Percentiles rank a stretch among this genome's conserved stretches.
Evolutionary conservation across 2,113 vertebrate genomes (phyloP).

Genomic region (Nothocercus nigrocapillus): DNA sequence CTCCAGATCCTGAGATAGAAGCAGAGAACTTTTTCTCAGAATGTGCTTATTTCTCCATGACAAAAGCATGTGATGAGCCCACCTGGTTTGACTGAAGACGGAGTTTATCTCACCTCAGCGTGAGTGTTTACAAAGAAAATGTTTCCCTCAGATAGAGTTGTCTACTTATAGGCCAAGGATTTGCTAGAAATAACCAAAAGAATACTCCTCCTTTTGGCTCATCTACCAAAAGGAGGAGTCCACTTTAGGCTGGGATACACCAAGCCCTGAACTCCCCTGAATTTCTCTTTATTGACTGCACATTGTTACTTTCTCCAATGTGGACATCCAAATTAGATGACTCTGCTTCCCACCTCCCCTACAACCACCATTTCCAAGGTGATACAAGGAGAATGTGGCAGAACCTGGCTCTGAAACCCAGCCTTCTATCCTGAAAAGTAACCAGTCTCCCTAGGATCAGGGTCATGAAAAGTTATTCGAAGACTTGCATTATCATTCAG

Average conservation of each 20-base stretch:
- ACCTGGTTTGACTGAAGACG: not conserved
- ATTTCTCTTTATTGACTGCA: not conserved
- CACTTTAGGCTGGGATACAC: not conserved
- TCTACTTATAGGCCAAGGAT: not conserved
- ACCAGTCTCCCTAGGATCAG: rapidly evolving
- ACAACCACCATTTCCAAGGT: not conserved
- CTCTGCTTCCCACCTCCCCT: not conserved
- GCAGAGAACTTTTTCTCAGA: not conserved
- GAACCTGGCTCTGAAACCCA: not conserved
- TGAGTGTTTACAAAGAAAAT: not conserved
- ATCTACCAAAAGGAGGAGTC: not conserved
- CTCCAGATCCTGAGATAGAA: not conserved
- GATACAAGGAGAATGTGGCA: not conserved
- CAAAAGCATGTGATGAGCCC: not conserved
- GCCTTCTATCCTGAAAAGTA: not conserved
- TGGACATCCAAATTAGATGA: not conserved
- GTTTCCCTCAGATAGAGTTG: not conserved
- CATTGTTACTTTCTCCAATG: not conserved
- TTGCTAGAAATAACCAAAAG: not conserved
- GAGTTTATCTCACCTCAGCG: not conserved
- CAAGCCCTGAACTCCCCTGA: not conserved
- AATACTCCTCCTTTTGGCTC: not conserved
- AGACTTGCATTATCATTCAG: not conserved
- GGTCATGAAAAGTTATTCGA: not conserved
- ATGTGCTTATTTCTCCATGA: not conserved